Evolutionary conservation across 2,113 vertebrate species (phyloP).

Genomic region (Setophaga coronata): DNA sequence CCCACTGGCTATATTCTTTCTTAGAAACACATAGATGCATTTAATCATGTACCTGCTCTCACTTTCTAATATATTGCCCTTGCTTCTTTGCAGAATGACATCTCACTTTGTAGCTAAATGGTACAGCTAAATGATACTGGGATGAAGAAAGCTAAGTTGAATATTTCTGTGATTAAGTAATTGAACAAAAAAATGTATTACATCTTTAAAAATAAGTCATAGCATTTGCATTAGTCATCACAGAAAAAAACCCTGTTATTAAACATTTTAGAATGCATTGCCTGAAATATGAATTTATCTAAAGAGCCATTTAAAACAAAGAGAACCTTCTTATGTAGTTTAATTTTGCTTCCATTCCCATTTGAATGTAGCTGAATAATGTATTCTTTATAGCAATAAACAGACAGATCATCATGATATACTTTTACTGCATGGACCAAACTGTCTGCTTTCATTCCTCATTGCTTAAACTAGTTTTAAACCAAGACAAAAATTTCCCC

Average conservation of each 20-base stretch:
- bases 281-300: not conserved
- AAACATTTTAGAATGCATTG: not conserved
- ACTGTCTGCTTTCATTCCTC: not conserved
- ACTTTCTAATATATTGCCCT: not conserved
- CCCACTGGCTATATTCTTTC: not conserved
- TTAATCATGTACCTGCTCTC: not conserved
- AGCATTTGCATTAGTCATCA: constrained; percentile 5
- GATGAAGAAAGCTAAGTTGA: constrained; percentile 8
- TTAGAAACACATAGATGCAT: not conserved
- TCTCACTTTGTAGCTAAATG: not conserved
- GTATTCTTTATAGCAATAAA: constrained; percentile 2
- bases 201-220: constrained; percentile 8
- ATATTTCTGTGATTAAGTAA: not conserved
- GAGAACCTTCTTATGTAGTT: not conserved
- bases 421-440: not conserved
- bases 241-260: not conserved
- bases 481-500: not conserved
- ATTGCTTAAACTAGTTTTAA: not conserved
- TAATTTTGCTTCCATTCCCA: not conserved
- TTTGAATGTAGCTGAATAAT: not conserved
- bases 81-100: not conserved
- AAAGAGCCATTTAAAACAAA: not conserved
- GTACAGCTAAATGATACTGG: not conserved
- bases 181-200: not conserved
- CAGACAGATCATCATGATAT: not conserved